Conservation (phyloP, 2,797 vertebrate species). For the Xiphorhynchus erythropygius region DNA sequence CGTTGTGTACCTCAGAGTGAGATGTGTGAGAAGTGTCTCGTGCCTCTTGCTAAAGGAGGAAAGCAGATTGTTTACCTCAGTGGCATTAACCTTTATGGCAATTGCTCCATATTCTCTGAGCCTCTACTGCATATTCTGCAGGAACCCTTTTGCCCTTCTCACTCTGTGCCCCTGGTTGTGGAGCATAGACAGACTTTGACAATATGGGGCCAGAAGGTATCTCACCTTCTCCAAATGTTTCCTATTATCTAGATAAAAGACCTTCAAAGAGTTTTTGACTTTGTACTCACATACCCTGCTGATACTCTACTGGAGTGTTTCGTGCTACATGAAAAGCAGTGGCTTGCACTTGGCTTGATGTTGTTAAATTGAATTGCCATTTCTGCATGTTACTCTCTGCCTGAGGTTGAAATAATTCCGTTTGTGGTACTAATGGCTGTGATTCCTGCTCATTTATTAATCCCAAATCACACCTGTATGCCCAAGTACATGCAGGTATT, state of each 20-base stretch:
- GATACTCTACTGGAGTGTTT: not conserved
- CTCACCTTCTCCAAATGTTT: not conserved
- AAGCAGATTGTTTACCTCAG: rapidly evolving
- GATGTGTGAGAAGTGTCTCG: not conserved
- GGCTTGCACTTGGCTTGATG: not conserved
- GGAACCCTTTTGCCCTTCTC: not conserved
- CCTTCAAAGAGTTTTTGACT: not conserved
- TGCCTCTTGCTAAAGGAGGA: rapidly evolving
- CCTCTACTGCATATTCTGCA: not conserved
- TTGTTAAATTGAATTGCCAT: not conserved
- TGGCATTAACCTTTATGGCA: not conserved
- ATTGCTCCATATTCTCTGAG: not conserved
- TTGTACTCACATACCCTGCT: not conserved
- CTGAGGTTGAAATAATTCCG: not conserved
- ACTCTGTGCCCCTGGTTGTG: not conserved
- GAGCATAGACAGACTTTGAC: not conserved
- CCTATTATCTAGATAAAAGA: not conserved
- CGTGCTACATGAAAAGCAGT: not conserved
- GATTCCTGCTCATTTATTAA: constrained; percentile 16
- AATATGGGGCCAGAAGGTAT: not conserved
- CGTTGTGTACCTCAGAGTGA: not conserved
- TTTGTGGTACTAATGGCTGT: constrained; percentile 38
- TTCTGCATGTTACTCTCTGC: not conserved
- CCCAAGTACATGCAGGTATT: not conserved
- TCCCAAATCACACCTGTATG: not conserved